Conservation (phyloP, 2,113 vertebrate genomes). For the Dasypus novemcinctus region DNA sequence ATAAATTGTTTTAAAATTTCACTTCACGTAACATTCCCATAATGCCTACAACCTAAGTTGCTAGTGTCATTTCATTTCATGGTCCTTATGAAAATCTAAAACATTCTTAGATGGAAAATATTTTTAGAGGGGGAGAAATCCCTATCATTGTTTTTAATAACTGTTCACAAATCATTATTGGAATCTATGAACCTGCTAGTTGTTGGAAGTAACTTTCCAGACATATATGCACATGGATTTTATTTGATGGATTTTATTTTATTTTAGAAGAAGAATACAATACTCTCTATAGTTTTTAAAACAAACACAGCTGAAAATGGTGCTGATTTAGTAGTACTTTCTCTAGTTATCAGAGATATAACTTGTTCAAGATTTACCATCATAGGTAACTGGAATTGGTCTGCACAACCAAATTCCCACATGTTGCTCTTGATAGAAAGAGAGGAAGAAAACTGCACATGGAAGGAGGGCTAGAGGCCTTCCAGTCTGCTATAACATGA, state of each 20-base stretch:
- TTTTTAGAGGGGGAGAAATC: not conserved
- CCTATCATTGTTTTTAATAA: not conserved
- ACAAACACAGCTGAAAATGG: not conserved
- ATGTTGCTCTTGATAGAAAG: not conserved
- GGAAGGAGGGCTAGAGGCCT: not conserved
- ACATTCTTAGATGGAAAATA: slow-evolving; percentile 1
- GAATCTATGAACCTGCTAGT: not conserved
- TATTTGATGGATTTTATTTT: slow-evolving; percentile 46
- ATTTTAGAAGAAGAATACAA: slow-evolving; percentile 35
- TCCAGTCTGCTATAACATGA: not conserved
- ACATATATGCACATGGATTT: not conserved
- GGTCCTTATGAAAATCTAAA: slow-evolving; percentile 42
- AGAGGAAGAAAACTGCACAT: not conserved
- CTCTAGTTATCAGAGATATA: not conserved
- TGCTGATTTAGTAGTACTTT: not conserved
- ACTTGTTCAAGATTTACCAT: slow-evolving; percentile 18
- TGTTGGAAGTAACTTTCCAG: slow-evolving; percentile 27
- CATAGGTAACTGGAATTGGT: not conserved
- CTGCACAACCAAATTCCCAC: not conserved
- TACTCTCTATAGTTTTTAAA: not conserved
- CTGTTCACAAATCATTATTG: not conserved
- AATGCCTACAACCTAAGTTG: not conserved
- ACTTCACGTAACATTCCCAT: not conserved
- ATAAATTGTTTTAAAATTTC: slow-evolving; percentile 25
- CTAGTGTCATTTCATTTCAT: not conserved